Evolutionary conservation across 2,888 invertebrate genomes (phyloP), one percentile per base, ranked within the genome.

Genomic region (Polydrusus tereticollis): DNA sequence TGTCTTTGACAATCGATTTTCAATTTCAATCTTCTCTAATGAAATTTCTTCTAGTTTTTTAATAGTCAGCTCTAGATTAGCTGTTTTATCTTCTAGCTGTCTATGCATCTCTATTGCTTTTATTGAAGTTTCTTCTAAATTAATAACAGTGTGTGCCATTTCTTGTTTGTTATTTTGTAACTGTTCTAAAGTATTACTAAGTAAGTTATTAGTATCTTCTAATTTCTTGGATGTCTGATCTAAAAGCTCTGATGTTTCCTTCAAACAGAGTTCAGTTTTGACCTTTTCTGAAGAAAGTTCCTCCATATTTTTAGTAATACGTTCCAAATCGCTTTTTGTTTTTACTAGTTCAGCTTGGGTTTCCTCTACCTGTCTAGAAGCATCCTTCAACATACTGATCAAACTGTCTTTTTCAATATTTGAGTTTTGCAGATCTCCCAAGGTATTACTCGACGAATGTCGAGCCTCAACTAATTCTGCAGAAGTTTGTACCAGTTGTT

Each of bases 141-240:
- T 38, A 16, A 7, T 41, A 1, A 7, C 4, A 1, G 5, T 16
- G 7, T 41, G 7, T 4, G 14, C n/a, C 6, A 1, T 41, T 6
- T 41, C 16, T 41, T 7, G 1, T 6, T 1, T 5, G 6, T 14
- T 41, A 1, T 0, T 41, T 6, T 41, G 14, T 7, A 41, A 16
- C 3, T 41, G 14, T 26, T 26, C 26, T 26, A 7, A 26, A 5
- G 26, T 26, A 7, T 26, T 26, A 5, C 7, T 3, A 5, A 26
- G 7, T 7, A 2, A 47, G 2, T 3, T 47, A 21, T 36, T 14
- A 1, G 26, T 29, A 26, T 55, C 29, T 52, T 55, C 52, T 21
- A 65, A 16, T 1, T 21, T 16, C 33, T 65, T 65, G 36, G 20
- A 12, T 18, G 36, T n/a, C 8, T 20, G 33, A 36, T 65, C 65